Base-by-base conservation (phyloP, 2,797 vertebrate species). In the Hoplostethus atlanticus region DNA sequence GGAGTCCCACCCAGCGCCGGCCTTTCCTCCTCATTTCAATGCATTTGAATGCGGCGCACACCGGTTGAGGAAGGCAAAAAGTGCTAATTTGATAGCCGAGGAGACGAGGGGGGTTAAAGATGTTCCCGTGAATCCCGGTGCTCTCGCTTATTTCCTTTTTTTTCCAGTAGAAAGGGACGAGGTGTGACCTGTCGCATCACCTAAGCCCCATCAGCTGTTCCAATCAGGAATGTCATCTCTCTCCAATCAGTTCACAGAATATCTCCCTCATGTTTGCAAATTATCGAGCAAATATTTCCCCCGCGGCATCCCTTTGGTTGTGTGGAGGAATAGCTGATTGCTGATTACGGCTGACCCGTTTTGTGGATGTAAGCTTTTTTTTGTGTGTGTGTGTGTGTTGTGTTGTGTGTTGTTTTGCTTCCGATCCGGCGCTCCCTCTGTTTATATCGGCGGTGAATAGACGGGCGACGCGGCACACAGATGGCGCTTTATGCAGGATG, bases 401-500 rank as follows among this genome's bases (percentile, higher is more conserved):
- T 75, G 21, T 6, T 40, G 38, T 40, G 5, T 25, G 55, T 38
- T 42, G 59, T 75, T 84, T 76, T 77, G 73, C 63, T 77, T 76
- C 64, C 77, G 79, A 89, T 87, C 68, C 73, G 56, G 65, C 54
- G 55, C 57, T 76, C 52, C 72, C 72, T 63, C 62, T 84, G 77
- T 90, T 88, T 89, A 86, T 71, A 71, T 75, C 44, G 4, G 67
- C 84, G 48, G 71, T 77, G 73, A 89, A 84, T 82, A 84, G 77
- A 84, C 42, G 54, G 75, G 76, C 58, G 77, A 79, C 52, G n/a
- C 21, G 15, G 84, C 89, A 81, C 92, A 83, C 92, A 94, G 92
- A 94, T 93, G 92, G 92, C 63, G 77, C 85, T 91, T 92, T 87
- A 90, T 92, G 83, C 77, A 30, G 70, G 67, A 87, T 80, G 87